These are phyloP conservation scores for Cynodonichthys magdalenae DNA, from an alignment of 2,797 vertebrate species.

Conservation along the genomic window DNA sequence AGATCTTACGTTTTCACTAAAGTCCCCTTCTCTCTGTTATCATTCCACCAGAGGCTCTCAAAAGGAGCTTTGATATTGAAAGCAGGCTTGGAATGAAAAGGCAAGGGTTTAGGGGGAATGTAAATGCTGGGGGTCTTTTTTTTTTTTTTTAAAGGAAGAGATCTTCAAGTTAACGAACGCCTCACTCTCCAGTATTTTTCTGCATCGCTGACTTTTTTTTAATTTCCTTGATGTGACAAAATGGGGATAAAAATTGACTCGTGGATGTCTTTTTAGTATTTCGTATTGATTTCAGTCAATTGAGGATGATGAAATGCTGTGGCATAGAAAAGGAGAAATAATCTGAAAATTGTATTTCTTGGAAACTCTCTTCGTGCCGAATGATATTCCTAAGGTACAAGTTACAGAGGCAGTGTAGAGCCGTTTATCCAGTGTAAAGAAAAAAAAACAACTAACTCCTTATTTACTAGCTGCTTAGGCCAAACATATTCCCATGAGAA, in stretches of 20 bases:
- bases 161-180: conserved; percentile 77
- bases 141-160: conserved; percentile 63
- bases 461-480: neutral
- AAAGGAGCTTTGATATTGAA: conserved; percentile 84
- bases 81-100: conserved; percentile 79
- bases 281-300: conserved; percentile 65
- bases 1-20: conserved; percentile 79
- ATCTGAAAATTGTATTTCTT: conserved; percentile 12
- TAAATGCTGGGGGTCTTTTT: conserved; percentile 76
- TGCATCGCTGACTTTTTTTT: conserved; percentile 37
- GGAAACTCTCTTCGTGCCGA: conserved; percentile 3
- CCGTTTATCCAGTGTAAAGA: neutral
- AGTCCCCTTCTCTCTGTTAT: conserved; percentile 79
- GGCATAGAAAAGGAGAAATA: conserved; percentile 36
- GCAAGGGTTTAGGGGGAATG: conserved; percentile 74
- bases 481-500: neutral
- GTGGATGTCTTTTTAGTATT: conserved; percentile 40
- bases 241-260: conserved; percentile 47
- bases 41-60: conserved; percentile 79
- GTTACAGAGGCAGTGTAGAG: neutral
- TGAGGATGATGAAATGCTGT: conserved; percentile 62
- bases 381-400: neutral
- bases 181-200: conserved; percentile 46
- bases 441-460: conserved; percentile 7
- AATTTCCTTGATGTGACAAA: conserved; percentile 46